These are phyloP conservation scores for Lycaon pictus DNA, from an alignment of 2,113 vertebrate species.

Conservation along the genomic window DNA sequence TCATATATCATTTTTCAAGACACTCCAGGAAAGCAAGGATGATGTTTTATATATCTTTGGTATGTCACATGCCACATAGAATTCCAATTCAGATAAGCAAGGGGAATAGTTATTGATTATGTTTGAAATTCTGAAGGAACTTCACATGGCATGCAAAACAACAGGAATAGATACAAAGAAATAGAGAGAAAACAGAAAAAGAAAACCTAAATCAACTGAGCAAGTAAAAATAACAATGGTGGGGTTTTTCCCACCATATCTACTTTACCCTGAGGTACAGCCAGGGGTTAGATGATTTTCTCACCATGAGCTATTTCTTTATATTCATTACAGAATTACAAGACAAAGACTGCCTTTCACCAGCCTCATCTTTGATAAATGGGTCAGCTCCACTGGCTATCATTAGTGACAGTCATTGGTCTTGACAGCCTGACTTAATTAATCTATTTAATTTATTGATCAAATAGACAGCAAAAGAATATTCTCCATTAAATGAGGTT, in stretches of 20 bases:
- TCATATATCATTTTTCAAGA: slow-evolving; percentile 8
- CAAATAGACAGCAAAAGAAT: slow-evolving; percentile 82
- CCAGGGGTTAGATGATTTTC: slow-evolving; percentile 54
- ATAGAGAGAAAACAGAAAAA: background rate
- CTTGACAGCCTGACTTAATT: slow-evolving; percentile 87
- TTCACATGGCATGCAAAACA: background rate
- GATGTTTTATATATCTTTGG: background rate
- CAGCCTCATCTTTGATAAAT: slow-evolving; percentile 85
- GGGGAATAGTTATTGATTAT: background rate
- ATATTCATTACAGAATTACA: slow-evolving; percentile 83
- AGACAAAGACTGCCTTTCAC: slow-evolving; percentile 80
- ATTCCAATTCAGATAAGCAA: background rate
- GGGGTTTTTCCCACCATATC: background rate
- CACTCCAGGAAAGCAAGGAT: background rate
- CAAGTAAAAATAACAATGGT: slow-evolving; percentile 28
- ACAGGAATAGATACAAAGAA: slow-evolving; percentile 6
- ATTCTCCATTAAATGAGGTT: slow-evolving; percentile 83
- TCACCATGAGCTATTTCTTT: slow-evolving; percentile 76
- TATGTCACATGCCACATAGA: background rate
- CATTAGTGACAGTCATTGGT: slow-evolving; percentile 83
- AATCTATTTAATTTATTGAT: slow-evolving; percentile 90
- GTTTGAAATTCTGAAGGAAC: slow-evolving; percentile 36
- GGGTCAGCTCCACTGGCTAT: slow-evolving; percentile 63
- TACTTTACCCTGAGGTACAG: slow-evolving; percentile 24
- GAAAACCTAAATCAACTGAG: background rate